A percentile compares a stretch with the other conserved stretches of the same genome.
phyloP scores from a whole-genome alignment of 2,888 invertebrate species.

The Hoplodrina blanda region DNA sequence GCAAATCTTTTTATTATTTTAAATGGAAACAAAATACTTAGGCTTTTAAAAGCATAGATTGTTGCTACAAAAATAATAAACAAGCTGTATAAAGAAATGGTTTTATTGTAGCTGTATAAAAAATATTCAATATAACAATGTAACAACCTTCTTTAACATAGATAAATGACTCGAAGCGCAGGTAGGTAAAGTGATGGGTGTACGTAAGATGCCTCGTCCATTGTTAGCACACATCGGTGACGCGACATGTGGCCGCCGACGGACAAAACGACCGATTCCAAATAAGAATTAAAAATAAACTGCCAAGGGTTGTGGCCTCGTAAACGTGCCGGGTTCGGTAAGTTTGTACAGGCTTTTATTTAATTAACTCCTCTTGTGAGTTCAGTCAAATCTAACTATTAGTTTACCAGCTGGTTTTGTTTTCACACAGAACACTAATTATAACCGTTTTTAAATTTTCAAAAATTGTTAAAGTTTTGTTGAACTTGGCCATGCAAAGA shows the following conservation, averaged over 20 bases:
- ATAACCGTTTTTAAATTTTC: slow-evolving; percentile 17
- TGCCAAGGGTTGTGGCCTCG: slow-evolving; percentile 61
- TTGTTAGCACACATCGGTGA: slow-evolving; percentile 72
- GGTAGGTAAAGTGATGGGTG: slow-evolving; percentile 45
- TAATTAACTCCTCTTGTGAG: slow-evolving; percentile 61
- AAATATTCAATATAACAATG: slow-evolving; percentile 24
- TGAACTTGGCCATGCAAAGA: slow-evolving; percentile 6
- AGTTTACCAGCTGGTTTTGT: slow-evolving; percentile 39
- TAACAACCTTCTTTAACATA: slow-evolving; percentile 40
- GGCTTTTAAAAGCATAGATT: slow-evolving; percentile 1
- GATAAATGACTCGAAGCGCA: slow-evolving; percentile 47
- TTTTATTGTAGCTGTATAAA: slow-evolving; percentile 28
- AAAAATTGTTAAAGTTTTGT: slow-evolving; percentile 21
- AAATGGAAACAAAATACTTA: slow-evolving; percentile 13
- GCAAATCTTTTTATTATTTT: slow-evolving; percentile 25
- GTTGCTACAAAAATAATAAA: slow-evolving; percentile 4
- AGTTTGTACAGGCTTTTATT: slow-evolving; percentile 55
- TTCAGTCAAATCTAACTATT: slow-evolving; percentile 55
- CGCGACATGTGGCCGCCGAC: slow-evolving; percentile 81
- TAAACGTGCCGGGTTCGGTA: slow-evolving; percentile 58
- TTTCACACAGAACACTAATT: slow-evolving; percentile 31
- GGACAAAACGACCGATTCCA: slow-evolving; percentile 80
- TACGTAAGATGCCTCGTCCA: slow-evolving; percentile 71
- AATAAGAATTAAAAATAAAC: slow-evolving; percentile 77
- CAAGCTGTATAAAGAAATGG: slow-evolving; percentile 6